Conservation (phyloP, 1,140 invertebrate genomes). For the Drosophila eugracilis region DNA sequence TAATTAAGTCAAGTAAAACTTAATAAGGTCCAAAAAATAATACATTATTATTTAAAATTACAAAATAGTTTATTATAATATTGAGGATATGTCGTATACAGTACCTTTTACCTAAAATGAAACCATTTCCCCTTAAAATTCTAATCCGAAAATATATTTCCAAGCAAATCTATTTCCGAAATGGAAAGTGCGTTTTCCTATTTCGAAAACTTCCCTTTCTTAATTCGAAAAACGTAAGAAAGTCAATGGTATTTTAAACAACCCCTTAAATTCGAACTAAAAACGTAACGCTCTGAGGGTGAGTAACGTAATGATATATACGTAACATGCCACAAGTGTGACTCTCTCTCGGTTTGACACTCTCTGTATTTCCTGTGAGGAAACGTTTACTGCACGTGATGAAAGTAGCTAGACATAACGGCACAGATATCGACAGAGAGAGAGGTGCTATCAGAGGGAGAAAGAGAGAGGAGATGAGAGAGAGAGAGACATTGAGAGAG, state of each 20-base stretch:
- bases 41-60: too few species aligned
- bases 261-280: conserved; percentile 26
- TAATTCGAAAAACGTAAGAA: conserved; percentile 16
- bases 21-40: too few species aligned
- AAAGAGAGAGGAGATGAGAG: conserved; percentile 1
- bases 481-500: conserved; percentile 8
- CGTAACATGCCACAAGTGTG: conserved; percentile 75
- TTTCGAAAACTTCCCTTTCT: conserved; percentile 17
- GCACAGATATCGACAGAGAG: conserved; percentile 41
- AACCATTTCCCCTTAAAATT: neutral
- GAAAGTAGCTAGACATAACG: conserved; percentile 68
- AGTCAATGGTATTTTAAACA: neutral
- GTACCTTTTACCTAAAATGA: too few species aligned
- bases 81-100: too few species aligned
- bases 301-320: conserved; percentile 19
- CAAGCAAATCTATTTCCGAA: neutral
- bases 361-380: conserved; percentile 24
- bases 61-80: neutral
- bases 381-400: conserved; percentile 73
- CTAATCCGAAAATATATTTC: neutral
- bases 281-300: conserved; percentile 10
- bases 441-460: conserved; percentile 2
- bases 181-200: neutral
- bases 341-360: conserved; percentile 70
- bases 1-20: too few species aligned